Percentiles rank a stretch among this genome's conserved stretches.
Evolutionary conservation across 2,113 vertebrate species (phyloP).

Genomic region (Podarcis raffonei): DNA sequence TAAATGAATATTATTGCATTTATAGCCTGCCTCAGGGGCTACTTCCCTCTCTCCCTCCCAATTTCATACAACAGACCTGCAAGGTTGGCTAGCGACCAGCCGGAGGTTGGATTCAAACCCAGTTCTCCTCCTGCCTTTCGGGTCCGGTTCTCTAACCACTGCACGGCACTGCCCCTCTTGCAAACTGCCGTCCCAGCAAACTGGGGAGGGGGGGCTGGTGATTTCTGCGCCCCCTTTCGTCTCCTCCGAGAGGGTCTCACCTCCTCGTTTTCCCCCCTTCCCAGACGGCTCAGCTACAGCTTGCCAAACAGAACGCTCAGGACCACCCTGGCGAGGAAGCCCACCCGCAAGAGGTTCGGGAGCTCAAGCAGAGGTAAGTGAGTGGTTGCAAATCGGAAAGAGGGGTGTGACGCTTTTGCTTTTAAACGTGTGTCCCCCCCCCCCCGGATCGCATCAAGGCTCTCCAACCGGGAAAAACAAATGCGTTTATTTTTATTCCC

Average conservation of each 20-base stretch:
- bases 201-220: not conserved
- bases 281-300: conserved; percentile 88
- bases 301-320: conserved; percentile 84
- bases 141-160: not conserved
- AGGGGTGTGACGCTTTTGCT: too few species aligned
- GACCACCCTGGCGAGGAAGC: conserved; percentile 81
- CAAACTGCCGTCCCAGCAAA: not conserved
- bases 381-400: not conserved
- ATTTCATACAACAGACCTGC: too few species aligned
- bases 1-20: not conserved
- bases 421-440: too few species aligned
- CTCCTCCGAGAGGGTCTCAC: not conserved
- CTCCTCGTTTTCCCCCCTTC: fast-evolving
- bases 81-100: not conserved
- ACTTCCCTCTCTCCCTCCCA: not conserved
- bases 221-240: too few species aligned
- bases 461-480: too few species aligned
- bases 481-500: too few species aligned
- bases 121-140: not conserved
- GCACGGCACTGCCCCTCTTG: not conserved
- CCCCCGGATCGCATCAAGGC: too few species aligned
- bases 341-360: conserved; percentile 80
- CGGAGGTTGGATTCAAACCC: not conserved
- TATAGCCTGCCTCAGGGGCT: not conserved
- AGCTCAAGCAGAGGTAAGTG: conserved; percentile 86